These are phyloP conservation scores for Taphrorychus bicolor DNA, from an alignment of 2,888 invertebrate species.

Conservation along the genomic window DNA sequence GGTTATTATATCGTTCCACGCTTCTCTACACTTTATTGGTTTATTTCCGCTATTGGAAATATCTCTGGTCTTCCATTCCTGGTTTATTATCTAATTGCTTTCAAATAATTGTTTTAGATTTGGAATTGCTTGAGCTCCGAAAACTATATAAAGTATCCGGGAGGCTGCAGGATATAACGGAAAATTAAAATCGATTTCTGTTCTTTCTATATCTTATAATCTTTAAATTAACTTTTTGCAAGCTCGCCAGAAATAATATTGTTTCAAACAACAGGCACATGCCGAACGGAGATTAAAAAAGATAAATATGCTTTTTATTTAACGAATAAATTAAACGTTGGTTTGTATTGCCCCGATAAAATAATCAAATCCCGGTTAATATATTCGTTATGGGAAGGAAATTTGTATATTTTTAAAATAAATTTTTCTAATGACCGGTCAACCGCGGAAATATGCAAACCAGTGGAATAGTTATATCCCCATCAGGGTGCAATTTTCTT, in stretches of 20 bases:
- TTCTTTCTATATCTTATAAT: conserved; percentile 40
- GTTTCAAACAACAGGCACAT: conserved; percentile 34
- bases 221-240: conserved; percentile 41
- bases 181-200: conserved; percentile 44
- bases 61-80: conserved; percentile 22
- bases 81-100: conserved; percentile 54
- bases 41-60: conserved; percentile 55
- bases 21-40: conserved; percentile 58
- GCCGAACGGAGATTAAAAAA: conserved; percentile 26
- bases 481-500: neutral
- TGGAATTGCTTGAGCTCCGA: conserved; percentile 44
- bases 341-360: conserved; percentile 26
- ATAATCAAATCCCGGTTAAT: conserved; percentile 22
- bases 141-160: conserved; percentile 42
- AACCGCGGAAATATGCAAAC: neutral
- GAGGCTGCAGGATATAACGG: conserved; percentile 36
- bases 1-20: conserved; percentile 55
- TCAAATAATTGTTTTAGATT: conserved; percentile 52
- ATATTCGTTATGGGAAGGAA: conserved; percentile 9
- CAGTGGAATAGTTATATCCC: neutral
- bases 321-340: conserved; percentile 27
- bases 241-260: conserved; percentile 38
- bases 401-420: conserved; percentile 1
- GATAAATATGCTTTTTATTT: conserved; percentile 37
- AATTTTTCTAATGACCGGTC: neutral